Conservation (phyloP, 2,888 invertebrate species). For the Caenorhabditis macrosperma region DNA sequence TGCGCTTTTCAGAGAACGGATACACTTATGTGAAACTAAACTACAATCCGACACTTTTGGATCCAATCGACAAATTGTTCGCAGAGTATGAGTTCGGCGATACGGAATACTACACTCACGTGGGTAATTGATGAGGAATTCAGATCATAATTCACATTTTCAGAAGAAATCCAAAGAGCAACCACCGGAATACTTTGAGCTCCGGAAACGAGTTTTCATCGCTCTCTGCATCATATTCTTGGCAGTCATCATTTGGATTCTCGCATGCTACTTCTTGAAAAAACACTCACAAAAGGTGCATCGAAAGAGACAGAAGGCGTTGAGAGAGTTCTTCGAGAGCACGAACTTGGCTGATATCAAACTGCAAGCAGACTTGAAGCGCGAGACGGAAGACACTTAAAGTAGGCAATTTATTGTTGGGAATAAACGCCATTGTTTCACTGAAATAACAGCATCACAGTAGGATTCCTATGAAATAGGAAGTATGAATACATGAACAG, state of each 20-base stretch:
- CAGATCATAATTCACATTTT: background rate
- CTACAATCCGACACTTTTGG: constrained; percentile 29
- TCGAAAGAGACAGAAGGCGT: constrained; percentile 24
- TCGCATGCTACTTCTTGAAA: constrained; percentile 32
- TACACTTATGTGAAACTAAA: constrained; percentile 29
- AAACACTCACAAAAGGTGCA: constrained; percentile 29
- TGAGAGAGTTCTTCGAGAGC: constrained; percentile 25
- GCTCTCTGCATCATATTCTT: constrained; percentile 20
- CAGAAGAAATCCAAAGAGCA: constrained; percentile 40
- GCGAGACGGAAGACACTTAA: constrained; percentile 22
- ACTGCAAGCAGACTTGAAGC: constrained; percentile 34
- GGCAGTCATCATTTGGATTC: constrained; percentile 29
- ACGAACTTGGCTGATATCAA: constrained; percentile 32
- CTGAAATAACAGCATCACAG: background rate
- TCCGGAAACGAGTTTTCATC: constrained; percentile 27
- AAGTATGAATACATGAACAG: constrained; percentile 15
- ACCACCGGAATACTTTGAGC: constrained; percentile 23
- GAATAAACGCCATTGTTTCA: background rate
- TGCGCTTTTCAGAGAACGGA: constrained; percentile 8
- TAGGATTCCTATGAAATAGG: background rate
- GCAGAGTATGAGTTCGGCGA: constrained; percentile 18
- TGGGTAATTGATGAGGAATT: background rate
- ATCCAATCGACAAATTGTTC: constrained; percentile 37
- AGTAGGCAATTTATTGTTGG: background rate
- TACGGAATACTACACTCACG: constrained; percentile 25